phyloP scores from a whole-genome alignment of 1,140 invertebrate species.

The Conus betulinus region DNA sequence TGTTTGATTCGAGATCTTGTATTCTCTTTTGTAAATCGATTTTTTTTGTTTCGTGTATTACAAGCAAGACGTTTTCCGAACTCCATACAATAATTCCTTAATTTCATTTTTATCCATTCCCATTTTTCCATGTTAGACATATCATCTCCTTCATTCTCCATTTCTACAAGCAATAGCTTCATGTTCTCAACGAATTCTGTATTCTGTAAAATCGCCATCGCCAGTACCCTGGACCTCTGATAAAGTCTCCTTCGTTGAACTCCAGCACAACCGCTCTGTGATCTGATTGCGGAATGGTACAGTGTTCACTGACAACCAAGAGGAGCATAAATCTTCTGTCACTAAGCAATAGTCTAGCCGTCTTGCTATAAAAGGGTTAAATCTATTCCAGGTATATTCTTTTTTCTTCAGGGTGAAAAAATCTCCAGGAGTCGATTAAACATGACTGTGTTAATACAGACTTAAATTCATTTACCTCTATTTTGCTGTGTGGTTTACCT shows the following conservation, averaged over 20 bases:
- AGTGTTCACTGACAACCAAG: background rate
- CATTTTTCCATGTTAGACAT: background rate
- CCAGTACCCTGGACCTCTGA: too few relatives aligned
- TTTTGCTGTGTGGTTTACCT: background rate
- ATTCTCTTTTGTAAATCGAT: too few relatives aligned
- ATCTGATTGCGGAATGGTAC: background rate
- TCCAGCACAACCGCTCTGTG: background rate
- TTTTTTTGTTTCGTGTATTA: background rate
- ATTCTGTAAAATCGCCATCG: background rate
- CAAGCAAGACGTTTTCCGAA: background rate
- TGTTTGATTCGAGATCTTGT: too few relatives aligned
- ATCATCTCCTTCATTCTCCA: background rate
- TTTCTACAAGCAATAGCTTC: background rate
- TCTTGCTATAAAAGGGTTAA: background rate
- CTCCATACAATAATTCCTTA: background rate
- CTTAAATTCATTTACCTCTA: background rate
- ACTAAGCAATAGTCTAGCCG: slow-evolving; percentile 9
- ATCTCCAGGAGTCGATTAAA: too few relatives aligned
- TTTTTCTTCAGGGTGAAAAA: background rate
- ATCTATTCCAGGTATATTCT: background rate
- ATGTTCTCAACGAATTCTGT: background rate
- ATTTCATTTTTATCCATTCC: background rate
- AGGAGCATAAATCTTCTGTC: background rate
- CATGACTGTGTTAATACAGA: too few relatives aligned
- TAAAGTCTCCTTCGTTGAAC: background rate